These are phyloP conservation scores for Trichogramma pretiosum DNA, from an alignment of 1,140 invertebrate genomes.

Conservation along the genomic window DNA sequence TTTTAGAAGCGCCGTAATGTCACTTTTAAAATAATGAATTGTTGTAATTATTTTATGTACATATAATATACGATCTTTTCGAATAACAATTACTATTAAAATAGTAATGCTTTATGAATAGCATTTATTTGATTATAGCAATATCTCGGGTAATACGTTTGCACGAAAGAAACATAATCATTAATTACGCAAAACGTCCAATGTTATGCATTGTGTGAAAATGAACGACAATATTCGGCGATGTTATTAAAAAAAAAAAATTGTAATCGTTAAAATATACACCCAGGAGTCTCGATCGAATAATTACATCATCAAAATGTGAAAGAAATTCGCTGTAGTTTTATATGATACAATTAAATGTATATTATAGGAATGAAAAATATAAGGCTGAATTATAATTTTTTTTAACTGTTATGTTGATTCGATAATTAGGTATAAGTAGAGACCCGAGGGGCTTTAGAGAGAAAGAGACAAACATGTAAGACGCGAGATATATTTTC, in stretches of 20 bases:
- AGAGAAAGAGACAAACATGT: neutral
- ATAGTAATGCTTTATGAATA: conserved; percentile 9
- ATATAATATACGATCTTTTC: conserved; percentile 5
- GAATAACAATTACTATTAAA: neutral
- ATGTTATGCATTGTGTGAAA: conserved; percentile 3
- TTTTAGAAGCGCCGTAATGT: conserved; percentile 4
- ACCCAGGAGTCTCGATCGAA: too few species aligned
- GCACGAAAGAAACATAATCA: too few species aligned
- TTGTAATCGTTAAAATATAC: too few species aligned
- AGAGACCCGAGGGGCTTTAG: neutral
- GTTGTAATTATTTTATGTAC: conserved; percentile 3
- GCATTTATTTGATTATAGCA: too few species aligned
- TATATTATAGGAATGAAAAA: too few species aligned
- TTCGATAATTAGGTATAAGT: neutral
- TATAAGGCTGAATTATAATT: conserved; percentile 1
- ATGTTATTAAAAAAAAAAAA: conserved; percentile 4
- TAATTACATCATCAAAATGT: too few species aligned
- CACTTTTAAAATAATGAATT: too few species aligned
- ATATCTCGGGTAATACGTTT: too few species aligned
- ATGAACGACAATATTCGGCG: neutral
- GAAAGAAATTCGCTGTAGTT: conserved; percentile 1
- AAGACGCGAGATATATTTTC: too few species aligned
- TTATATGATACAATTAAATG: neutral
- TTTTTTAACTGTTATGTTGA: too few species aligned
- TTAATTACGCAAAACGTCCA: conserved; percentile 3